Conservation (phyloP, 2,113 vertebrate genomes). For the Spermophilus dauricus region DNA sequence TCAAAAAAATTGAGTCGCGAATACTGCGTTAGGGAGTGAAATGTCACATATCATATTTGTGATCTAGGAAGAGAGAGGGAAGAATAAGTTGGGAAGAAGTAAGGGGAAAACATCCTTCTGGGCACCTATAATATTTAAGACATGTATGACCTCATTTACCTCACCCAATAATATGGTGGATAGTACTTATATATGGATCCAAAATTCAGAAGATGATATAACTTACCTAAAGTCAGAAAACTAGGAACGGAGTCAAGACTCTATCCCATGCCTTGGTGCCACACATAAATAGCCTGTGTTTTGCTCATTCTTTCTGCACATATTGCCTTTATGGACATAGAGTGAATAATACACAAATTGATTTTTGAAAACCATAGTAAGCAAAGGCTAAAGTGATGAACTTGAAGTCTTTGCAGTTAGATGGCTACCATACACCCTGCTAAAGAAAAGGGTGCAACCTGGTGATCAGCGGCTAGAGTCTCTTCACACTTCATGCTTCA, state of each 20-base stretch:
- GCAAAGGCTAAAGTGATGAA: not conserved
- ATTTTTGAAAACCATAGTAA: not conserved
- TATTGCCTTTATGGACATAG: not conserved
- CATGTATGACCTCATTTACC: not conserved
- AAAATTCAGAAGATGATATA: not conserved
- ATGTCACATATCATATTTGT: not conserved
- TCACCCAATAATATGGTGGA: not conserved
- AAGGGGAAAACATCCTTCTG: not conserved
- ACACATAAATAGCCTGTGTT: not conserved
- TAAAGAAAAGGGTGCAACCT: not conserved
- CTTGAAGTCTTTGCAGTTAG: not conserved
- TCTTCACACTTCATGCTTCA: not conserved
- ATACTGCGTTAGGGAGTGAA: not conserved
- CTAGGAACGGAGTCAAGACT: not conserved
- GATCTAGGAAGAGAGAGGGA: not conserved
- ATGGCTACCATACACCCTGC: not conserved
- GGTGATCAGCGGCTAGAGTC: not conserved
- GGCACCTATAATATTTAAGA: not conserved
- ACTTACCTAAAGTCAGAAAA: not conserved
- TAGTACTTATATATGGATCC: not conserved
- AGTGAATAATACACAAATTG: not conserved
- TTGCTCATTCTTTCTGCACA: not conserved
- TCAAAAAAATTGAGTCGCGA: slow-evolving; percentile 17
- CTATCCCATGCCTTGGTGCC: not conserved
- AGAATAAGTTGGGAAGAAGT: not conserved